phyloP scores from a whole-genome alignment of 2,888 invertebrate genomes.

The Folsomia candida region DNA sequence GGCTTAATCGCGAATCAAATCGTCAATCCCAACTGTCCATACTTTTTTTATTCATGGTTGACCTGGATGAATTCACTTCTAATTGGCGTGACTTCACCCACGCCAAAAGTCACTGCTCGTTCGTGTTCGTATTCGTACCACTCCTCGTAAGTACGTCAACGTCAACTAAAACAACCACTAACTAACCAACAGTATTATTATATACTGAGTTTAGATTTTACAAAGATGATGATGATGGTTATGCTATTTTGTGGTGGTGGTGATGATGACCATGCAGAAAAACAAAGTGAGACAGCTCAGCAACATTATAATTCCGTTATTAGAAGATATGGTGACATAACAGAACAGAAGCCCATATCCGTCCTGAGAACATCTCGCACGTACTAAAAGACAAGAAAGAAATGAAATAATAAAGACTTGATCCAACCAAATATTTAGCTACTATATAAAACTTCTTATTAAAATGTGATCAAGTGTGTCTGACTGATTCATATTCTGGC shows the following conservation, averaged over 20 bases:
- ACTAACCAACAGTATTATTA: too few relatives aligned
- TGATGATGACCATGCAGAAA: constrained; percentile 1
- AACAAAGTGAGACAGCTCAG: too few relatives aligned
- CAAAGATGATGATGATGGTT: too few relatives aligned
- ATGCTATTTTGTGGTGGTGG: too few relatives aligned
- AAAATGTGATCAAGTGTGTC: too few relatives aligned
- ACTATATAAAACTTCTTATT: too few relatives aligned
- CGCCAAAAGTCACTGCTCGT: neutral
- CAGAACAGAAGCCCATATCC: too few relatives aligned
- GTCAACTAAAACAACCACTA: too few relatives aligned
- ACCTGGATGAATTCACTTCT: neutral
- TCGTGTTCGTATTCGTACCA: neutral
- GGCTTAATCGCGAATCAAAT: neutral
- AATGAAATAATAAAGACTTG: neutral
- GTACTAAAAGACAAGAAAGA: neutral
- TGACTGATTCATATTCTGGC: neutral
- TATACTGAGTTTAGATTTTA: too few relatives aligned
- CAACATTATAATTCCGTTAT: neutral
- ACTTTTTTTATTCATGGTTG: neutral
- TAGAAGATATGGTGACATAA: neutral
- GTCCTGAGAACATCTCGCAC: neutral
- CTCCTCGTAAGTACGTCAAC: too few relatives aligned
- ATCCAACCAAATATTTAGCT: neutral
- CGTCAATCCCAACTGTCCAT: neutral
- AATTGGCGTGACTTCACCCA: neutral